phyloP scores from a whole-genome alignment of 2,797 vertebrate species.

The Schizothorax lantsangensis region DNA sequence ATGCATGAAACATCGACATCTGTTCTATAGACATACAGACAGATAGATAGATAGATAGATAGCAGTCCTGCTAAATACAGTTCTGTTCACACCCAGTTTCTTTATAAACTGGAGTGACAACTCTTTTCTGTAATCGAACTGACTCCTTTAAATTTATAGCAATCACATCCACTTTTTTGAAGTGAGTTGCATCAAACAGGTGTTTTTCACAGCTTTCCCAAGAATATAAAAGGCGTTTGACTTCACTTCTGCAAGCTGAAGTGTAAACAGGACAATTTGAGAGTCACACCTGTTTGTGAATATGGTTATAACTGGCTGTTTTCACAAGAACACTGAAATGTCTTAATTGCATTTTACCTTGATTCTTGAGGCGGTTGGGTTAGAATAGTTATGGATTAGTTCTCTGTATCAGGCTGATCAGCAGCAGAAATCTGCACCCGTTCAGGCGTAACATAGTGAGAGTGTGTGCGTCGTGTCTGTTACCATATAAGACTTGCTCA shows the following conservation, averaged over 20 bases:
- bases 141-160: neutral
- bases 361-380: neutral
- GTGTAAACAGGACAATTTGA: neutral
- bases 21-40: neutral
- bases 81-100: slow-evolving; percentile 1
- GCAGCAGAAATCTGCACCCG: neutral
- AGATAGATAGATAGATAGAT: neutral
- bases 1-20: neutral
- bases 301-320: neutral
- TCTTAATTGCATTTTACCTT: neutral
- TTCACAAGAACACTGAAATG: neutral
- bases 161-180: neutral
- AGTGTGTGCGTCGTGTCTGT: slow-evolving; percentile 69
- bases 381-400: neutral
- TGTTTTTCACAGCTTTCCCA: neutral
- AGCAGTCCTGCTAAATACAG: neutral
- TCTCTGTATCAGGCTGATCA: neutral
- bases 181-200: neutral
- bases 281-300: neutral
- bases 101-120: neutral
- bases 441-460: slow-evolving; percentile 6
- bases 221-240: slow-evolving; percentile 3
- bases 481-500: slow-evolving; percentile 82
- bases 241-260: neutral
- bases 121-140: neutral